Evolutionary conservation across 2,797 vertebrate genomes (phyloP).

Genomic region (Anabas testudineus): DNA sequence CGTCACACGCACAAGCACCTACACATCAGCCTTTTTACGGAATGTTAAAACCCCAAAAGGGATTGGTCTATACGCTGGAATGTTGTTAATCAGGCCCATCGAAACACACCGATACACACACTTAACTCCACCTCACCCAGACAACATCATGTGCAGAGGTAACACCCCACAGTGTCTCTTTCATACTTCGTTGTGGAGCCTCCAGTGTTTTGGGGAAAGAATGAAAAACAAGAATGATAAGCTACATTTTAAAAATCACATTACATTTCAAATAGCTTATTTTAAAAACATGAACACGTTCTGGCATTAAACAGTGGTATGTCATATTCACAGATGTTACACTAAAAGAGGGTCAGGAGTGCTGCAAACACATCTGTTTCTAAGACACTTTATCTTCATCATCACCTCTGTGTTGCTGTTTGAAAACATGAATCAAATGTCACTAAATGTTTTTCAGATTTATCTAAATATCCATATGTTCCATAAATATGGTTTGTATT

Average conservation of each 20-base stretch:
- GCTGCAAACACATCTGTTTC: too few relatives aligned
- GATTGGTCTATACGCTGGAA: conserved; percentile 67
- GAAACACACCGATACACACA: conserved; percentile 52
- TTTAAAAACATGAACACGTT: too few relatives aligned
- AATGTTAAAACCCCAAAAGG: conserved; percentile 36
- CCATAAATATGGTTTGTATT: too few relatives aligned
- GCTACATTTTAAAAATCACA: not conserved
- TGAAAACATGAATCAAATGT: too few relatives aligned
- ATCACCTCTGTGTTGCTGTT: too few relatives aligned
- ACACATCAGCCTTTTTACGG: conserved; percentile 16
- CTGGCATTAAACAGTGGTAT: too few relatives aligned
- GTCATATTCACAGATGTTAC: too few relatives aligned
- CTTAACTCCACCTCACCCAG: conserved; percentile 47
- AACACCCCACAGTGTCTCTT: conserved; percentile 46
- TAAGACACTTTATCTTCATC: too few relatives aligned
- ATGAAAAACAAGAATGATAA: not conserved
- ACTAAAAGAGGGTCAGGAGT: too few relatives aligned
- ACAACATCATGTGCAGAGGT: conserved; percentile 35
- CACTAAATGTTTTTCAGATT: too few relatives aligned
- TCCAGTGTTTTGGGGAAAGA: not conserved
- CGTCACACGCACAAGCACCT: conserved; percentile 7
- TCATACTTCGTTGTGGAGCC: not conserved
- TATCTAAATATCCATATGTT: too few relatives aligned
- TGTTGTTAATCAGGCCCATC: conserved; percentile 72
- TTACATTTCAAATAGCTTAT: too few relatives aligned